phyloP scores from a whole-genome alignment of 2,797 vertebrate species.

The Falco biarmicus region DNA sequence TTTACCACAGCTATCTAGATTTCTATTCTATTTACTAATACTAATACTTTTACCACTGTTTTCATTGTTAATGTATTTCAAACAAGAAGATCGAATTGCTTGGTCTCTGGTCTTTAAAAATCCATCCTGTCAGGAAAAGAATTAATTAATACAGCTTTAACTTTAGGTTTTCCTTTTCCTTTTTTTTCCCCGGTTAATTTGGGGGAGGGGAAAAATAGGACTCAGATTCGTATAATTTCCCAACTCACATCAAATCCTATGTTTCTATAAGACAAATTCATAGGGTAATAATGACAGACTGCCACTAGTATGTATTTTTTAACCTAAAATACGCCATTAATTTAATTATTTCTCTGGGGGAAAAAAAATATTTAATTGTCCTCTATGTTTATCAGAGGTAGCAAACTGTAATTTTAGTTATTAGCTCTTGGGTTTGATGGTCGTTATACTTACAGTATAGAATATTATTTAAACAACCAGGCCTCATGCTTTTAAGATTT shows the following conservation, averaged over 20 bases:
- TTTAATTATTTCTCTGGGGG: neutral
- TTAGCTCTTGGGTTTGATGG: slow-evolving; percentile 7
- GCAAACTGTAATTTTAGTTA: neutral
- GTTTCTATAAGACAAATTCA: neutral
- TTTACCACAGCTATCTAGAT: neutral
- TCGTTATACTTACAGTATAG: neutral
- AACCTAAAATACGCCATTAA: neutral
- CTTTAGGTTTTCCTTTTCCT: neutral
- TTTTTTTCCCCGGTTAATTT: slow-evolving; percentile 9
- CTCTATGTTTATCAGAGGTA: neutral
- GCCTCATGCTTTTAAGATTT: neutral
- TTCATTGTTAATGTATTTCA: slow-evolving; percentile 13
- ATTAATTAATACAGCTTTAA: slow-evolving; percentile 30
- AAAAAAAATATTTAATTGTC: neutral
- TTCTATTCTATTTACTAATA: neutral
- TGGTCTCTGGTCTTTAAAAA: slow-evolving; percentile 23
- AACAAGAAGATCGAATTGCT: neutral
- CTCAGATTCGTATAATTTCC: neutral
- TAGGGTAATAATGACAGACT: neutral
- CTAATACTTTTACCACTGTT: neutral
- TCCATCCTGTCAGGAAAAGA: neutral
- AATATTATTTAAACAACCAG: neutral
- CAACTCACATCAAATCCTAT: neutral
- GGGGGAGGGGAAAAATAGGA: neutral
- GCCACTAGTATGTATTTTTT: neutral